These are phyloP conservation scores for Archilochus colubris DNA, from an alignment of 2,113 vertebrate genomes.

Conservation along the genomic window DNA sequence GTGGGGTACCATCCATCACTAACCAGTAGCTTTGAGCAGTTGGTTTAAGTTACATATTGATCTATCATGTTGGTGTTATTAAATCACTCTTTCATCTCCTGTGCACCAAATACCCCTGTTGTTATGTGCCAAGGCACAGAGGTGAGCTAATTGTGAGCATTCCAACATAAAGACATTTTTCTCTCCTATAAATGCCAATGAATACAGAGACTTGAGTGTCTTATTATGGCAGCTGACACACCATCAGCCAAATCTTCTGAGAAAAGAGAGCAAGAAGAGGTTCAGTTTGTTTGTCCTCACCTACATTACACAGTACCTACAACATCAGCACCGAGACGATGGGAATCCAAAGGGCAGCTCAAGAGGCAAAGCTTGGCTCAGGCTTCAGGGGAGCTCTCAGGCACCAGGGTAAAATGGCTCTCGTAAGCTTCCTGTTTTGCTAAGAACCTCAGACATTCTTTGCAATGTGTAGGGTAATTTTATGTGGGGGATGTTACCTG, in stretches of 20 bases:
- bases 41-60: neutral
- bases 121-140: neutral
- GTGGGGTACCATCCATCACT: neutral
- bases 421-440: neutral
- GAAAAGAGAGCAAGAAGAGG: neutral
- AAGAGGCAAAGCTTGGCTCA: neutral
- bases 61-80: neutral
- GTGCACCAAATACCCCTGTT: neutral
- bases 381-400: neutral
- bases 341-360: neutral
- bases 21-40: neutral
- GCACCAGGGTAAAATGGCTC: neutral
- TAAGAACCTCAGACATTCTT: neutral
- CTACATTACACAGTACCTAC: rapidly evolving
- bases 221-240: neutral
- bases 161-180: neutral
- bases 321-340: neutral
- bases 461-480: neutral
- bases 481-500: constrained; percentile 73
- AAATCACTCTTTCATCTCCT: neutral
- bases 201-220: neutral
- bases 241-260: neutral
- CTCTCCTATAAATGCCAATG: neutral
- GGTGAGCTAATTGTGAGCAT: neutral
- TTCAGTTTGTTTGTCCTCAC: neutral